Conservation (phyloP, 2,797 vertebrate species). For the Smutsia temminckii region DNA sequence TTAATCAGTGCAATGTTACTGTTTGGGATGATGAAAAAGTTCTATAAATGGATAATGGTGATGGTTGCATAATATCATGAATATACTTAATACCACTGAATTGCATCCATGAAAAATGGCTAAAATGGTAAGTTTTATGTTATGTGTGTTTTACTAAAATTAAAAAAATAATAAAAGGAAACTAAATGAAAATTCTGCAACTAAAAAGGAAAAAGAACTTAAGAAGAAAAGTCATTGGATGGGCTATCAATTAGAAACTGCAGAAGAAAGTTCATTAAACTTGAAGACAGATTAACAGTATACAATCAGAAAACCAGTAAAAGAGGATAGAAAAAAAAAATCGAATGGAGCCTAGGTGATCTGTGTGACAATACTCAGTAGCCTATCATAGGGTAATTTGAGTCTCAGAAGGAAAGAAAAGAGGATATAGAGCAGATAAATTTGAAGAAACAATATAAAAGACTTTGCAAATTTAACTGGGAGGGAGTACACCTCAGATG, state of each 20-base stretch:
- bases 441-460: not conserved
- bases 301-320: not conserved
- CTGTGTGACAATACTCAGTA: not conserved
- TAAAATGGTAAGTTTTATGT: not conserved
- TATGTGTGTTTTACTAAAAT: not conserved
- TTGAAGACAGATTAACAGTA: not conserved
- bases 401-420: not conserved
- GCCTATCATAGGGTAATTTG: not conserved
- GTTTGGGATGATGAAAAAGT: not conserved
- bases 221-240: not conserved
- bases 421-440: not conserved
- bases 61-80: not conserved
- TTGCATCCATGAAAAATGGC: not conserved
- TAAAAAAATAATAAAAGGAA: not conserved
- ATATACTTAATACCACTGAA: not conserved
- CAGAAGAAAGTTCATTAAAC: not conserved
- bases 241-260: not conserved
- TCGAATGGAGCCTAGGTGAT: not conserved
- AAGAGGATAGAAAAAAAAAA: not conserved
- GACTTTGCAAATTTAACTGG: not conserved
- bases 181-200: not conserved
- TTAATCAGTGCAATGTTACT: not conserved
- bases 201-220: not conserved
- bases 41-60: not conserved
- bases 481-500: not conserved